Conservation (phyloP, 2,888 invertebrate species). For the Hemicrepidius hirtus region DNA sequence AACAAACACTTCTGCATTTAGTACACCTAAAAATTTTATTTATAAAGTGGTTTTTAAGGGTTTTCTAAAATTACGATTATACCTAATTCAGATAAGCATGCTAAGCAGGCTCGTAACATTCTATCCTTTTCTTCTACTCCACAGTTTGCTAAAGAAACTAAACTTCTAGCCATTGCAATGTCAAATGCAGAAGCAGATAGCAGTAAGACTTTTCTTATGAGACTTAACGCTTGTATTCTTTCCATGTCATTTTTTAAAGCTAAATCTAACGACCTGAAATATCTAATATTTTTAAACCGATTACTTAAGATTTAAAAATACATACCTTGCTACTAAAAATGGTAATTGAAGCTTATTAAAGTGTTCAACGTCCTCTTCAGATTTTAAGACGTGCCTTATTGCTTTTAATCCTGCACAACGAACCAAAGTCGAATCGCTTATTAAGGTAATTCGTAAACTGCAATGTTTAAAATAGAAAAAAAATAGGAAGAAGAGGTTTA, state of each 20-base stretch:
- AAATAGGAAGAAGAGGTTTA: conserved; percentile 26
- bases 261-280: conserved; percentile 88
- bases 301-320: conserved; percentile 11
- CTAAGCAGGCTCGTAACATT: conserved; percentile 88
- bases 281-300: background rate
- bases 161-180: conserved; percentile 83
- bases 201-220: conserved; percentile 83
- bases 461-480: conserved; percentile 60
- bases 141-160: conserved; percentile 89
- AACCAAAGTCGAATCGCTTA: conserved; percentile 92
- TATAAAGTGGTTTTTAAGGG: no score
- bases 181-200: conserved; percentile 82
- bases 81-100: conserved; percentile 92
- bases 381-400: conserved; percentile 87
- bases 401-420: conserved; percentile 92
- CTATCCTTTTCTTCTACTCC: conserved; percentile 87
- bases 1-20: conserved; percentile 88
- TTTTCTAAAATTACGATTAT: conserved; percentile 48
- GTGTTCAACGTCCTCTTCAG: conserved; percentile 84
- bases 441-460: conserved; percentile 89
- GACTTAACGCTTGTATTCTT: conserved; percentile 91
- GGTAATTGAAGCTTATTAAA: conserved; percentile 90
- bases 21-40: conserved; percentile 76
- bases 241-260: conserved; percentile 94
- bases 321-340: conserved; percentile 85